A percentile compares a stretch with the other conserved stretches of the same genome.
phyloP scores from a whole-genome alignment of 2,797 vertebrate genomes.

The Columba guinea region DNA sequence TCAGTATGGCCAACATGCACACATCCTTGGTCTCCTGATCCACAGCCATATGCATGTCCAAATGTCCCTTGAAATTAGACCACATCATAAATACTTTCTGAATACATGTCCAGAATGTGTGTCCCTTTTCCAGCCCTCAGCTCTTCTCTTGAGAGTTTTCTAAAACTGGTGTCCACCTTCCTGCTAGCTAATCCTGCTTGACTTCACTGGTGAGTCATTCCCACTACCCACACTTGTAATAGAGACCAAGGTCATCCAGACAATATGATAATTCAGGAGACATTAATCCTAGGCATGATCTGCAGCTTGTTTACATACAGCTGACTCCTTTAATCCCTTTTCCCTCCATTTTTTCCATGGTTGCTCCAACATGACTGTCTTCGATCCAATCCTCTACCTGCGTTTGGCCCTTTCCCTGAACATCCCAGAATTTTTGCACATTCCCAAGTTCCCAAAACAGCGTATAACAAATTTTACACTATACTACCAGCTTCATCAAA shows the following conservation, averaged over 20 bases:
- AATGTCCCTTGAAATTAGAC: neutral
- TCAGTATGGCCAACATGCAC: accelerated
- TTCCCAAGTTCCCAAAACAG: neutral
- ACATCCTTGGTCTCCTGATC: neutral
- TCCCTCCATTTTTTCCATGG: neutral
- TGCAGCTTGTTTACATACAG: neutral
- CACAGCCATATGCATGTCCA: accelerated
- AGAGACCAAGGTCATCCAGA: neutral
- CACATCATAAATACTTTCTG: neutral
- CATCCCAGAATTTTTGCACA: neutral
- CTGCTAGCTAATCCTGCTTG: neutral
- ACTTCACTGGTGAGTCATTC: neutral
- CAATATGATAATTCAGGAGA: neutral
- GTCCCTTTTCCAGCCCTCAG: neutral
- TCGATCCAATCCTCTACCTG: neutral
- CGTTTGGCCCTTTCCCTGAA: neutral
- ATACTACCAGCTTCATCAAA: neutral
- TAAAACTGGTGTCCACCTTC: neutral
- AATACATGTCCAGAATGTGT: neutral
- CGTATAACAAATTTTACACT: neutral
- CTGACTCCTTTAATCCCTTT: neutral
- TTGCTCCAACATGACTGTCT: neutral
- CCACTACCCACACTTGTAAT: neutral
- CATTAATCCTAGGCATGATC: neutral
- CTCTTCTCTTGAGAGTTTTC: neutral